Percentiles rank a stretch among this genome's conserved stretches.
These are phyloP conservation scores for Parazoanthus atlanticus DNA, from an alignment of 92 coral and sea anemone genomes.

Conservation along the genomic window DNA sequence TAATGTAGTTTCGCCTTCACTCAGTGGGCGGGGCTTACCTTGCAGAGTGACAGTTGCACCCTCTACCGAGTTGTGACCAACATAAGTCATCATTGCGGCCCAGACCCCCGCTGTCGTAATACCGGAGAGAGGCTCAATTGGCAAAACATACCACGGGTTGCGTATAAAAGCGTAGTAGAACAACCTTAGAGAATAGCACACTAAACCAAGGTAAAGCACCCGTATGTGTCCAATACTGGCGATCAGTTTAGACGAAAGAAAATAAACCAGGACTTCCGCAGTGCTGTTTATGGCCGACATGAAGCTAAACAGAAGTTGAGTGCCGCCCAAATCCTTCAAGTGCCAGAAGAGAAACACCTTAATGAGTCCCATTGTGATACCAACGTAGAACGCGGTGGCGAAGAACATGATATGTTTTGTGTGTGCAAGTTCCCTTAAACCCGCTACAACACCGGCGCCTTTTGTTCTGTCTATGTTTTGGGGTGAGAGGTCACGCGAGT, in stretches of 20 bases:
- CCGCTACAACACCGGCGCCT: conserved; percentile 55
- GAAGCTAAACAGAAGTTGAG: conserved; percentile 83
- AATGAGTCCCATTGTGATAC: conserved; percentile 95
- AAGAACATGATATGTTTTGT: conserved; percentile 81
- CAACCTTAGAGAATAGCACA: conserved; percentile 72
- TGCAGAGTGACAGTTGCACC: conserved; percentile 84
- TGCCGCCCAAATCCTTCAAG: conserved; percentile 84
- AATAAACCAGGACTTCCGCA: conserved; percentile 87
- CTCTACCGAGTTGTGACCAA: conserved; percentile 77
- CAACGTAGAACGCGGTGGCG: conserved; percentile 90
- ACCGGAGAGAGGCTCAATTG: conserved; percentile 80
- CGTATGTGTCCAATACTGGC: conserved; percentile 71
- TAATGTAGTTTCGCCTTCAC: background rate
- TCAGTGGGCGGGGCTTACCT: conserved; percentile 48
- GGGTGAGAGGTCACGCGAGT: background rate
- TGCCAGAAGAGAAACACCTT: conserved; percentile 95
- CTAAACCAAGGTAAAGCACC: conserved; percentile 80
- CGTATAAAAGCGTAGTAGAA: conserved; percentile 75
- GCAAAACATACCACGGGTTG: conserved; percentile 82
- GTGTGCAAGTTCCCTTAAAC: conserved; percentile 67
- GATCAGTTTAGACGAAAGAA: conserved; percentile 78
- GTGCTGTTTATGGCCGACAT: conserved; percentile 87
- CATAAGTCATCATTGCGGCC: conserved; percentile 93
- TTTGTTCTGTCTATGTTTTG: conserved; percentile 9
- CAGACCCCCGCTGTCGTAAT: conserved; percentile 90